A percentile compares a stretch with the other conserved stretches of the same genome.
Conservation (phyloP, 2,888 invertebrate species). For the Catocala sponsa region DNA sequence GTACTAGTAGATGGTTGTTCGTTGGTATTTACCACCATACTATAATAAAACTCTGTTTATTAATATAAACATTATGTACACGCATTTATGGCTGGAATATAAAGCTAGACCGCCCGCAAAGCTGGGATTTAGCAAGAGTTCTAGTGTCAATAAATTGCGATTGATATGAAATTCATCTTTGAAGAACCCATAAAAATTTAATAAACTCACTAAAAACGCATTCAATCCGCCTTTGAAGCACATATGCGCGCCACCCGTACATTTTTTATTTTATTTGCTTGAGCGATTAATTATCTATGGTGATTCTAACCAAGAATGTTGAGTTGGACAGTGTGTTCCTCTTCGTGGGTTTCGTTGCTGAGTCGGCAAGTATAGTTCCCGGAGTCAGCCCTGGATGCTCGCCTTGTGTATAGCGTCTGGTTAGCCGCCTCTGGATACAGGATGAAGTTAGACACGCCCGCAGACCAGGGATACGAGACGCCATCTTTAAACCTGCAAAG, state of each 20-base stretch:
- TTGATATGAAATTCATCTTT: conserved; percentile 4
- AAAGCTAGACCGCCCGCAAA: conserved; percentile 39
- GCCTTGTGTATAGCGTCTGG: conserved; percentile 92
- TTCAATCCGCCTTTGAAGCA: too few species aligned
- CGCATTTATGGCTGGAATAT: conserved; percentile 35
- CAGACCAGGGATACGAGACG: conserved; percentile 92
- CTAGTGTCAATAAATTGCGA: conserved; percentile 9
- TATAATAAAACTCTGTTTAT: conserved; percentile 38
- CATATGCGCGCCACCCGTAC: too few species aligned
- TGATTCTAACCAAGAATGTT: conserved; percentile 89
- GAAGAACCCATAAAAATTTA: neutral
- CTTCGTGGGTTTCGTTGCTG: conserved; percentile 90
- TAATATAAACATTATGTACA: conserved; percentile 20
- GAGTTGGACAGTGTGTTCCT: conserved; percentile 90
- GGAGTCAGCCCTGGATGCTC: conserved; percentile 89
- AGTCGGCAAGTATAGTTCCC: conserved; percentile 93
- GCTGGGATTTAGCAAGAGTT: neutral
- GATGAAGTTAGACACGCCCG: conserved; percentile 91
- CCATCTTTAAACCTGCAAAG: conserved; percentile 92
- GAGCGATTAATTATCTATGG: conserved; percentile 6
- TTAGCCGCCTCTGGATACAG: conserved; percentile 93
- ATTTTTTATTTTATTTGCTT: too few species aligned
- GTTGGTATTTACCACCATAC: conserved; percentile 27
- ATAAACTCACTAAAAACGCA: too few species aligned
- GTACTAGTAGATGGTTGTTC: conserved; percentile 24